Evolutionary conservation across 2,888 invertebrate species (phyloP), one percentile per base, ranked within the genome.

Genomic region (Drepana falcataria): DNA sequence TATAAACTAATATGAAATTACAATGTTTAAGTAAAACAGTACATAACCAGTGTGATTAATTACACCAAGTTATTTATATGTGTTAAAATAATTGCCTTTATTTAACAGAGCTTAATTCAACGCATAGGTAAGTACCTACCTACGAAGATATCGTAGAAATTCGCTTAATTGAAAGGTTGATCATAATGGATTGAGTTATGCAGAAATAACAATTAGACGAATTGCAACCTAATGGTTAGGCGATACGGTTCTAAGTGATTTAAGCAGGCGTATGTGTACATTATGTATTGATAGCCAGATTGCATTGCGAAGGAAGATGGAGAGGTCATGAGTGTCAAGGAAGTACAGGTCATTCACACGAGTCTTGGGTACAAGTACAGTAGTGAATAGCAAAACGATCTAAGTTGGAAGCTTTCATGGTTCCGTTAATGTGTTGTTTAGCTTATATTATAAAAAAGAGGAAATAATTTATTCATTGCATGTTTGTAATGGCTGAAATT

Each of bases 121-220:
- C 69, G 65, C 65, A 61, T 58, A 64, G 58, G 21, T 21, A 60
- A 66, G 64, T 62, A 57, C 58, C 57, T 60, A 60, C 63, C 21
- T 21, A 21, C 21, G 21, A 21, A 21, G 21, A 21, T 21, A 21
- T 21, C 21, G 65, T 66, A 66, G 76, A 77, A 73, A 71, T 70
- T 67, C 69, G 70, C 67, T 21, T 83, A 83, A 83, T 83, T 83
- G 77, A 80, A 81, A 76, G 69, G 74, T 68, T 69, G 72, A 68
- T 72, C 72, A 73, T 75, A 75, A 79, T 73, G 67, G 70, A 63
- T 61, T 72, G 71, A 75, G 75, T 79, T 73, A 79, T 77, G 75
- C 69, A 69, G 56, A 53, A 40, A 52, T 53, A 37, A 48, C 35
- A 53, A 48, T 44, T 64, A 69, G 55, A 51, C 61, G 44, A 78